Percentiles rank a stretch among this genome's conserved stretches.
These are phyloP conservation scores for Papilio polyxenes DNA, from an alignment of 1,140 invertebrate species.

Conservation along the genomic window DNA sequence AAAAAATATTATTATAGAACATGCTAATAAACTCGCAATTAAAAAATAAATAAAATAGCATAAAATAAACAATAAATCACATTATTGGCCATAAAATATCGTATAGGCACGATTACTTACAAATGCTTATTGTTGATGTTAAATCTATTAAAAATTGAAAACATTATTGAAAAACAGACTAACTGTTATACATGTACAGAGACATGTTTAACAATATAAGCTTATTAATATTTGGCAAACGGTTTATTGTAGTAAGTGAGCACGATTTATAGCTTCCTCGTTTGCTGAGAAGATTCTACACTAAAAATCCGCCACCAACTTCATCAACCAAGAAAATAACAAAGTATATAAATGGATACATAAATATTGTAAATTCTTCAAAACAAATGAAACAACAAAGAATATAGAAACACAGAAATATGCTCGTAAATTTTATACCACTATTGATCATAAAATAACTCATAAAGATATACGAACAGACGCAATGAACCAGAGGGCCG, in stretches of 20 bases:
- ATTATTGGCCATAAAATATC: neutral
- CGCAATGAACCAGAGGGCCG: slow-evolving; percentile 16
- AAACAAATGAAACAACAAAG: slow-evolving; percentile 1
- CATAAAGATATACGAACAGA: slow-evolving; percentile 26
- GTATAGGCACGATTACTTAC: neutral
- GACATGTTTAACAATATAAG: too few relatives aligned
- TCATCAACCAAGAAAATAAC: neutral
- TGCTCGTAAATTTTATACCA: slow-evolving; percentile 24
- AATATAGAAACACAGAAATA: slow-evolving; percentile 13
- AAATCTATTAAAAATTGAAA: neutral
- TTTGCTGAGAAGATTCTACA: neutral
- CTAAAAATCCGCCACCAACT: neutral
- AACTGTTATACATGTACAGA: too few relatives aligned
- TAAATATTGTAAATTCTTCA: neutral
- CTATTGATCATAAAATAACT: slow-evolving; percentile 23
- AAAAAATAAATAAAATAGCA: neutral
- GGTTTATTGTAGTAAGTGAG: too few relatives aligned
- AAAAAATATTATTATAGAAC: neutral
- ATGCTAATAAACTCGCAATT: neutral
- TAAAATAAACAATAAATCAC: neutral
- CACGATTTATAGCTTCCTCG: too few relatives aligned
- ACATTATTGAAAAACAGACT: neutral
- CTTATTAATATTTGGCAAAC: too few relatives aligned
- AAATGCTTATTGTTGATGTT: neutral
- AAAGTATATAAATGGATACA: neutral